phyloP scores from a whole-genome alignment of 2,113 vertebrate species.

The Okapia johnstoni region DNA sequence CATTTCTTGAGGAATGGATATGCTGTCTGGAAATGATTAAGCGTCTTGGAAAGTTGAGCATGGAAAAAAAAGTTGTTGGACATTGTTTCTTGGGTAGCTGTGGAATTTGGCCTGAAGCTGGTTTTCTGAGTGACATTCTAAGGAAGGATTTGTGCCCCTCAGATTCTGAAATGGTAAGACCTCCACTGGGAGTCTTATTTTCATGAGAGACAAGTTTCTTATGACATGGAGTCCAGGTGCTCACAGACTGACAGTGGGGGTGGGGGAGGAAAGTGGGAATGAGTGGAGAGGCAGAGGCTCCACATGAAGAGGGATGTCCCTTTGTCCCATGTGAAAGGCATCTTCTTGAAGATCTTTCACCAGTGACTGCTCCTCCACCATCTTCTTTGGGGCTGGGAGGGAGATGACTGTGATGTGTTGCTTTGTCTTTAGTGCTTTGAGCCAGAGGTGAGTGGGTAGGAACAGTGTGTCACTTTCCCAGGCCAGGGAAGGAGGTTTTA shows the following conservation, averaged over 20 bases:
- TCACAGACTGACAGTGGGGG: neutral
- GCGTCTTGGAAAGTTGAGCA: neutral
- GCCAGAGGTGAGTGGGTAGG: neutral
- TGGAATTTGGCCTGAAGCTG: neutral
- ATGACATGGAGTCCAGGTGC: neutral
- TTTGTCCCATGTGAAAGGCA: neutral
- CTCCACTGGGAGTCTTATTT: neutral
- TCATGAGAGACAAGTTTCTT: neutral
- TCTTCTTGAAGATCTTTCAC: neutral
- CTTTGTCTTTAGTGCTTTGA: neutral
- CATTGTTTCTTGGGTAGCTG: neutral
- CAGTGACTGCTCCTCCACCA: neutral
- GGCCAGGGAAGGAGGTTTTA: neutral
- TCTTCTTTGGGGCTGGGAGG: neutral
- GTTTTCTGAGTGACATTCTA: neutral
- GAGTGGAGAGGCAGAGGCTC: neutral
- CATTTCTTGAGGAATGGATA: neutral
- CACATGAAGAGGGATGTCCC: neutral
- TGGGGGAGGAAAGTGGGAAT: neutral
- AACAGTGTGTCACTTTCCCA: too few species aligned
- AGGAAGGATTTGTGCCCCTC: neutral
- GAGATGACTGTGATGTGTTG: neutral
- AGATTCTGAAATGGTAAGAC: neutral
- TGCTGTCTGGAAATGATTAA: neutral
- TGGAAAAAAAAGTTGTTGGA: neutral